Evolutionary conservation across 2,888 invertebrate genomes (phyloP).

Genomic region (Tetranychus piercei): DNA sequence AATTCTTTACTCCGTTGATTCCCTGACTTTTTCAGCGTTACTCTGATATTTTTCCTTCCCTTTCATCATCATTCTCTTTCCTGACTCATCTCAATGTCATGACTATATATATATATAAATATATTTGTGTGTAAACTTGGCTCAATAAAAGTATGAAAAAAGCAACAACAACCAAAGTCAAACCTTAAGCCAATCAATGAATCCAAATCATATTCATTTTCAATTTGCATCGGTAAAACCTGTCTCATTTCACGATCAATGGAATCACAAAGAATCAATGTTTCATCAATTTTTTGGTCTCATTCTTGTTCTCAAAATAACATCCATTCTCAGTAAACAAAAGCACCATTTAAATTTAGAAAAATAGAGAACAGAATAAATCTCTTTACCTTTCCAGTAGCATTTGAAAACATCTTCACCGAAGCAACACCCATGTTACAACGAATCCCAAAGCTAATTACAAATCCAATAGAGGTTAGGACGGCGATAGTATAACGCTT

Average conservation of each 20-base stretch:
- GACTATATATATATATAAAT: background rate
- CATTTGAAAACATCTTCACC: constrained; percentile 44
- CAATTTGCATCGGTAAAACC: no score
- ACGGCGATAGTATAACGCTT: constrained; percentile 52
- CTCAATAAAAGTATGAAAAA: background rate
- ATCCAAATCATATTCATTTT: no score
- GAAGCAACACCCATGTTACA: constrained; percentile 98
- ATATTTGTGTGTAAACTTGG: background rate
- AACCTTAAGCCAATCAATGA: no score
- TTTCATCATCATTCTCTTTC: background rate
- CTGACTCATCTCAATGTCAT: background rate
- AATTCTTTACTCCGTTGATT: background rate
- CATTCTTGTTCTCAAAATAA: no score
- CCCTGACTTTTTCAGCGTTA: background rate
- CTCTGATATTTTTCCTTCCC: background rate
- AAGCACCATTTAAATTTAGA: background rate
- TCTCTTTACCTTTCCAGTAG: constrained; percentile 27
- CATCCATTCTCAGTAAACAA: no score
- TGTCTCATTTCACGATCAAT: no score
- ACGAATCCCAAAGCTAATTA: constrained; percentile 91
- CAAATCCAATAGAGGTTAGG: constrained; percentile 43
- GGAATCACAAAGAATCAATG: no score
- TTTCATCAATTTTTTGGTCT: no score
- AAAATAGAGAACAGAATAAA: background rate
- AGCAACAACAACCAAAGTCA: background rate